Evolutionary conservation across 2,797 vertebrate genomes (phyloP), one percentile per base, ranked within the genome.

Genomic region (Halcyon leucocephala): DNA sequence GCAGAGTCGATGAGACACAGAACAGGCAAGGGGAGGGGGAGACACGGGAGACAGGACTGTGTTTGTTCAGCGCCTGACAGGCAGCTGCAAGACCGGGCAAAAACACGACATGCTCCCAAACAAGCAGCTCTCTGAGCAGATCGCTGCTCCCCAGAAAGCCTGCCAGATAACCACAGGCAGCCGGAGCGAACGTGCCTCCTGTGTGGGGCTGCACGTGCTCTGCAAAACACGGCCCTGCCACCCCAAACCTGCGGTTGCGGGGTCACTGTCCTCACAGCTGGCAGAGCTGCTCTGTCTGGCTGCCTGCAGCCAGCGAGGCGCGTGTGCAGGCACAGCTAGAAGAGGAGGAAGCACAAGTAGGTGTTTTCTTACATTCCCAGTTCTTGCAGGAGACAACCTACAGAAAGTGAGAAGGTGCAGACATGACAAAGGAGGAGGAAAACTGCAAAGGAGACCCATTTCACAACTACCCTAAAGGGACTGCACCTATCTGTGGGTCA

Each of bases 81-180:
- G 94, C 95, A 96, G 94, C 96, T 97, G 94, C 96, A 97, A 95
- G 95, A 81, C 88, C 55, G 29, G 93, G 95, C 95, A 17, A 93
- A 90, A 94, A 6, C 88, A 90, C 3, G 0, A 54, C 86, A 33
- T 3, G 93, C 88, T 95, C 39, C 58, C 33, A 46, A 95, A 93
- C 93, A 95, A 90, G 88, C 78, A 73, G 88, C 88, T 61, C 88
- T 82, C 80, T 83, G 86, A 87, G 82, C 33, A 14, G 52, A 60
- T 69, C 29, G 3, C 49, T 78, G 88, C 77, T 93, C 33, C 74
- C 70, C 55, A 80, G 29, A 82, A 86, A 93, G 80, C 25, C 73
- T 90, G 82, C 93, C 90, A 93, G 51, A 70, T 61, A 82, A 79
- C 88, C 70, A 4, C 86, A 82, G 92, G 86, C 92, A 72, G 83